phyloP scores from a whole-genome alignment of 2,888 invertebrate species.

The Eupsilia transversa region DNA sequence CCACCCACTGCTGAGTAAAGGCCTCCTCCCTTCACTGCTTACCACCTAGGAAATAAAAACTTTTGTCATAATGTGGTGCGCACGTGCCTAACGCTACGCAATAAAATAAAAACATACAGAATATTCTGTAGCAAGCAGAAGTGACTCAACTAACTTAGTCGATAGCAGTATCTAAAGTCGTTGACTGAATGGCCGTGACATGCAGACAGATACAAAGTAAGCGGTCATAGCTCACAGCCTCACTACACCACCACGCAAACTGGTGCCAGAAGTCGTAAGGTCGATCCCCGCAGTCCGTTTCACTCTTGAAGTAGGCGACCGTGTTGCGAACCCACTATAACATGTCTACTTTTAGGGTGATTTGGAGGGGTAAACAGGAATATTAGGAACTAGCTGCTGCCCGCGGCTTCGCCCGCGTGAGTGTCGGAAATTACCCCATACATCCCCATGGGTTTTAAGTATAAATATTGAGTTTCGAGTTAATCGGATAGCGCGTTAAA shows the following conservation, averaged over 20 bases:
- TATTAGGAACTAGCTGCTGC: too few species aligned
- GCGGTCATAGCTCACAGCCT: constrained; percentile 21
- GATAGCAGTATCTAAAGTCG: background rate
- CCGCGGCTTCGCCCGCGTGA: too few species aligned
- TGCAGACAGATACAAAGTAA: constrained; percentile 18
- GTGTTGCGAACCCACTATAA: background rate
- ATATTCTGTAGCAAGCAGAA: background rate
- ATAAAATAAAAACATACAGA: background rate
- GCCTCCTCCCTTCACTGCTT: too few species aligned
- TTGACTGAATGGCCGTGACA: constrained; percentile 31
- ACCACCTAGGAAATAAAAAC: background rate
- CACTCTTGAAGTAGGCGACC: constrained; percentile 5
- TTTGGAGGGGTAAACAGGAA: background rate
- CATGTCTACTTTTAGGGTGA: background rate
- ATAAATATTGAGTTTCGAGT: too few species aligned
- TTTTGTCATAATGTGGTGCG: background rate
- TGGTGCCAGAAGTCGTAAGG: constrained; percentile 23
- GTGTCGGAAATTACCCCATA: too few species aligned
- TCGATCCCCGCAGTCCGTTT: constrained; percentile 14
- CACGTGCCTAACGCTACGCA: background rate
- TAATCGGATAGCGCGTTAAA: too few species aligned
- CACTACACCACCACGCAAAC: constrained; percentile 4
- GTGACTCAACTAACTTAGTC: background rate
- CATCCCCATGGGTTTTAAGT: too few species aligned
- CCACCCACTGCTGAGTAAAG: too few species aligned